phyloP scores from a whole-genome alignment of 1,140 invertebrate species.

The Heliconius himera region DNA sequence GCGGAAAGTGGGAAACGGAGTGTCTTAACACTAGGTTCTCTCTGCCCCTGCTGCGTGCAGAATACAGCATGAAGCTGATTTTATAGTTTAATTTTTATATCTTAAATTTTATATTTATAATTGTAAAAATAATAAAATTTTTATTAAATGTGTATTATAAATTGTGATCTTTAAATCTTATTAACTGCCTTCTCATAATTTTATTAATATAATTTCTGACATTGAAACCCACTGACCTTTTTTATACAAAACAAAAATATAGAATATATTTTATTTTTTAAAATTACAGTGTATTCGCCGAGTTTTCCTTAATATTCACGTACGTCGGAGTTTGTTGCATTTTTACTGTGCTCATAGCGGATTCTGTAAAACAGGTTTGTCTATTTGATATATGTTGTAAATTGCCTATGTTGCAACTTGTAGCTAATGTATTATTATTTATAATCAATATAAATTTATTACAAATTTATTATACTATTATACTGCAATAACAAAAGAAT shows the following conservation, averaged over 20 bases:
- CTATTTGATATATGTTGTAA: background rate
- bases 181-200: background rate
- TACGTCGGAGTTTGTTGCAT: slow-evolving; percentile 88
- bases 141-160: too few species aligned
- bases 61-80: too few species aligned
- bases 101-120: background rate
- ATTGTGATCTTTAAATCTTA: too few species aligned
- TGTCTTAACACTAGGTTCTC: too few species aligned
- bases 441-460: background rate
- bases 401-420: background rate
- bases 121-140: background rate
- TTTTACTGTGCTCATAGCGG: slow-evolving; percentile 88
- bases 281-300: slow-evolving; percentile 82
- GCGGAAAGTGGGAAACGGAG: too few species aligned
- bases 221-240: background rate
- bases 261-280: too few species aligned
- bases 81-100: background rate
- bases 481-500: too few species aligned
- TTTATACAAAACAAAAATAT: background rate
- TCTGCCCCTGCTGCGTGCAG: too few species aligned
- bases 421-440: background rate
- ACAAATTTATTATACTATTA: too few species aligned
- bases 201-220: background rate
- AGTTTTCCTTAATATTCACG: slow-evolving; percentile 84
- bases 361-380: slow-evolving; percentile 81